Evolutionary conservation across 2,797 vertebrate genomes (phyloP).

Genomic region (Sebastes itinus): DNA sequence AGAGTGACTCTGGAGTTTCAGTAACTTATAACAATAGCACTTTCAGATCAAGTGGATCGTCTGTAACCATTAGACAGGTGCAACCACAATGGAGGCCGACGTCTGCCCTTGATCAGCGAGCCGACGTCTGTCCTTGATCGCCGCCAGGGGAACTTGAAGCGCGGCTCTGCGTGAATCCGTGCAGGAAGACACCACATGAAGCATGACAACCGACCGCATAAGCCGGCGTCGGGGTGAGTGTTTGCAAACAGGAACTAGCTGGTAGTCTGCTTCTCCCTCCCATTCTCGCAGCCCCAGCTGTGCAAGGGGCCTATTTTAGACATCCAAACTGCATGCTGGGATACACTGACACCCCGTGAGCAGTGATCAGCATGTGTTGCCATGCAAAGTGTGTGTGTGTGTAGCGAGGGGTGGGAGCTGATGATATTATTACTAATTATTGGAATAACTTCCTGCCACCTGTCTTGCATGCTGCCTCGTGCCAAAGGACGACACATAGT

Average conservation of each 20-base stretch:
- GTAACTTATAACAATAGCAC: constrained; percentile 40
- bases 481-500: constrained; percentile 87
- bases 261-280: constrained; percentile 34
- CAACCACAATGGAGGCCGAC: constrained; percentile 33
- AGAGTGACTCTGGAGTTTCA: constrained; percentile 2
- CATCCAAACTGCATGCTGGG: constrained; percentile 82
- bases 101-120: constrained; percentile 47
- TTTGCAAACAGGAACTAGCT: constrained; percentile 58
- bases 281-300: constrained; percentile 80
- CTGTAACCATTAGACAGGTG: constrained; percentile 64
- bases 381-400: constrained; percentile 7
- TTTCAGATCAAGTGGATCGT: constrained; percentile 32
- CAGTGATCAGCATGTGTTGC: constrained; percentile 84
- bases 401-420: constrained; percentile 84
- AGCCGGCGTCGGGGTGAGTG: constrained; percentile 26
- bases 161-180: constrained; percentile 40
- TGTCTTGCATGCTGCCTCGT: constrained; percentile 86
- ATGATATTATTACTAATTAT: constrained; percentile 94
- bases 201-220: constrained; percentile 36
- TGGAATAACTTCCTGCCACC: constrained; percentile 96
- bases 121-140: constrained; percentile 50
- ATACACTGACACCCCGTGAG: constrained; percentile 84
- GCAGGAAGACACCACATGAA: constrained; percentile 25
- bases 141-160: constrained; percentile 55
- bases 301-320: constrained; percentile 72